phyloP scores from a whole-genome alignment of 2,113 vertebrate genomes.

The Reinhardtius hippoglossoides region DNA sequence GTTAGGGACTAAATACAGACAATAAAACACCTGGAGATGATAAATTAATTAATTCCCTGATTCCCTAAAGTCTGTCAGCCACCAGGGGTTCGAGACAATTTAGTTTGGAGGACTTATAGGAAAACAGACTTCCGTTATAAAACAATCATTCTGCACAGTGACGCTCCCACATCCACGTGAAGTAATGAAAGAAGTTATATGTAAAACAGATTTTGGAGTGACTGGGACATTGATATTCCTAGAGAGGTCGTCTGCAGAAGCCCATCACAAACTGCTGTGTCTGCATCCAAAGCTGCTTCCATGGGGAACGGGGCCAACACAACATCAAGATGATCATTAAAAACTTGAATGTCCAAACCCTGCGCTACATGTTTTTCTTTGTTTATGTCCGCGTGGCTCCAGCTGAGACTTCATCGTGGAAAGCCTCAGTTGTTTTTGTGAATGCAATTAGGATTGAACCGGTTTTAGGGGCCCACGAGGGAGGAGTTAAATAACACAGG shows the following conservation, averaged over 20 bases:
- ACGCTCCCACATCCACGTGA: not conserved
- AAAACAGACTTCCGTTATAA: not conserved
- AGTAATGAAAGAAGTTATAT: not conserved
- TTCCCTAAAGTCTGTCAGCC: not conserved
- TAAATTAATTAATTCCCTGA: not conserved
- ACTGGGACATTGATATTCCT: not conserved
- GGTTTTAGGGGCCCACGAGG: constrained; percentile 20
- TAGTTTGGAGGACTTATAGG: not conserved
- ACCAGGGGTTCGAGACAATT: too few species aligned
- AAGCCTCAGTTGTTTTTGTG: not conserved
- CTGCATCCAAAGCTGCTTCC: constrained; percentile 1
- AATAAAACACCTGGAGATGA: too few species aligned
- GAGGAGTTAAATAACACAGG: constrained; percentile 34
- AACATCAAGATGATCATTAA: constrained; percentile 9
- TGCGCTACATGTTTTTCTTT: not conserved
- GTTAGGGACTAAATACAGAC: too few species aligned
- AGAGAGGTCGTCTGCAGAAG: not conserved
- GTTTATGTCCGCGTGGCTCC: not conserved
- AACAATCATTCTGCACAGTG: not conserved
- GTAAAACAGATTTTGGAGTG: not conserved
- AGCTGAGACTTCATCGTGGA: not conserved
- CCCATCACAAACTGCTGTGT: not conserved
- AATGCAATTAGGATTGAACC: constrained; percentile 40
- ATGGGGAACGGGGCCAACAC: not conserved
- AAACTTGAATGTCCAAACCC: constrained; percentile 1